phyloP scores from a whole-genome alignment of 2,888 invertebrate species.

The Macrophya annulata region DNA sequence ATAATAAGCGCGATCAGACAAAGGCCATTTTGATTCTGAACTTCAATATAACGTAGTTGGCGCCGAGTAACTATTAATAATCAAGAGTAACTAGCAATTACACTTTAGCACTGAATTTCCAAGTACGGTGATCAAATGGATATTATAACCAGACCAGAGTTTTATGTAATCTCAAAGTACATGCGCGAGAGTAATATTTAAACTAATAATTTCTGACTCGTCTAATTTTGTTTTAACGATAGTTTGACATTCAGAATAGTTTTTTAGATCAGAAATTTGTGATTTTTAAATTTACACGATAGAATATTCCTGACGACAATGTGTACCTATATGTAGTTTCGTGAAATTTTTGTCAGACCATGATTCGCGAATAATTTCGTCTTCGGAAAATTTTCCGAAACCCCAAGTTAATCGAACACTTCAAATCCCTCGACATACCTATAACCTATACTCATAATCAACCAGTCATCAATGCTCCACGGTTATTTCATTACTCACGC shows the following conservation, averaged over 20 bases:
- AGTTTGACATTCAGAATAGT: not conserved
- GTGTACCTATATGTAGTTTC: no score
- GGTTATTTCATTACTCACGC: not conserved
- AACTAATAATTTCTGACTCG: not conserved
- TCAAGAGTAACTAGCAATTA: constrained; percentile 20
- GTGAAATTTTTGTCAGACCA: no score
- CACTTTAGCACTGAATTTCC: constrained; percentile 17
- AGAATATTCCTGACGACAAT: no score
- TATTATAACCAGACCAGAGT: not conserved
- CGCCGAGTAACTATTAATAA: constrained; percentile 12
- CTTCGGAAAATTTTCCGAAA: no score
- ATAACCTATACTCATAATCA: not conserved
- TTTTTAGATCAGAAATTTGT: not conserved
- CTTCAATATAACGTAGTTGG: constrained; percentile 27
- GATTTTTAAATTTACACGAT: not conserved
- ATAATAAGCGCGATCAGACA: constrained; percentile 13
- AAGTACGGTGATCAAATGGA: not conserved
- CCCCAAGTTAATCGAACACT: not conserved
- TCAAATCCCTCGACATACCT: not conserved
- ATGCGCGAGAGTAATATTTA: not conserved
- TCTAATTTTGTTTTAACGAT: not conserved
- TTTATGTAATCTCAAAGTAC: not conserved
- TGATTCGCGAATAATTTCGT: no score
- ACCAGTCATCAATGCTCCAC: not conserved
- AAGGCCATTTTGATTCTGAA: constrained; percentile 43